Conservation (phyloP, 2,888 invertebrate species). For the Bursaphelenchus okinawaensis region DNA sequence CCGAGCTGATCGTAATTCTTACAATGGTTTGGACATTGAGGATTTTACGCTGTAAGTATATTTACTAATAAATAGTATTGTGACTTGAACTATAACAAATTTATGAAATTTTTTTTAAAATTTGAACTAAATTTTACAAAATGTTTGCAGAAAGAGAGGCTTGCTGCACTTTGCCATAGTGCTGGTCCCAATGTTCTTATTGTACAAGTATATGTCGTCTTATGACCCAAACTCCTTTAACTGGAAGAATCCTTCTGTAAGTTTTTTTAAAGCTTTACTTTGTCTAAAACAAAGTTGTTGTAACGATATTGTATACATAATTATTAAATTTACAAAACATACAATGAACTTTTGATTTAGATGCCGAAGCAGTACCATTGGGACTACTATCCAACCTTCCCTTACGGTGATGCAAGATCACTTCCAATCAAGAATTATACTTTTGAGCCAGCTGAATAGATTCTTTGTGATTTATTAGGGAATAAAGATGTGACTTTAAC, state of each 20-base stretch:
- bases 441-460: slow-evolving; percentile 43
- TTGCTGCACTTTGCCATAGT: too few relatives aligned
- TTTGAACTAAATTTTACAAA: too few relatives aligned
- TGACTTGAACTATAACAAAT: too few relatives aligned
- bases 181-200: slow-evolving; percentile 42
- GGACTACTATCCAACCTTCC: slow-evolving; percentile 55
- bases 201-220: slow-evolving; percentile 40
- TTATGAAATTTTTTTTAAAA: not conserved
- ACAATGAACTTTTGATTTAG: slow-evolving; percentile 28
- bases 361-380: slow-evolving; percentile 56
- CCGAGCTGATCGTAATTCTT: slow-evolving; percentile 50
- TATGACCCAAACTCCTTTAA: slow-evolving; percentile 43
- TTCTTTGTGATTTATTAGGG: slow-evolving; percentile 2
- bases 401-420: slow-evolving; percentile 46
- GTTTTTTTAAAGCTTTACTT: too few relatives aligned
- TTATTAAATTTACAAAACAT: not conserved
- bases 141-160: too few relatives aligned
- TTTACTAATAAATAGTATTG: too few relatives aligned
- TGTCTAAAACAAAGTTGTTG: too few relatives aligned
- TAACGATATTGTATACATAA: too few relatives aligned
- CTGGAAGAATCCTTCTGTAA: slow-evolving; percentile 47
- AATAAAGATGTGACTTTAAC: slow-evolving; percentile 3
- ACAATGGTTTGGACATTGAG: slow-evolving; percentile 51
- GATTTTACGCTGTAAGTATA: slow-evolving; percentile 41
- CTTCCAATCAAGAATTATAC: slow-evolving; percentile 56